Base-by-base conservation (phyloP, 92 coral and sea anemone genomes). In the Porites lobata region DNA sequence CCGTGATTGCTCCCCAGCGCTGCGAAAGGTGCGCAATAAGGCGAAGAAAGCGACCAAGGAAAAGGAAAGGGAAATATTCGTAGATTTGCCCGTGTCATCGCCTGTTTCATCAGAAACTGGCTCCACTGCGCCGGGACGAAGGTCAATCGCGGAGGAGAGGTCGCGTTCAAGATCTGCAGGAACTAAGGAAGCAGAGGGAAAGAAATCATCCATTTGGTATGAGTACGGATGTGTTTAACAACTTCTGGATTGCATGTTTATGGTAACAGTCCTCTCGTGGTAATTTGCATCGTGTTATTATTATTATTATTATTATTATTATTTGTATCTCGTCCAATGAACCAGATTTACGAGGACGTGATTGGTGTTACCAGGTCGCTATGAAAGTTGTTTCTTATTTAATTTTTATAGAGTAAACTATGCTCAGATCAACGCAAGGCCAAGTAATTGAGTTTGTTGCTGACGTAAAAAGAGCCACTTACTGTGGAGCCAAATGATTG, bases 181-280 rank as follows among this genome's bases (percentile, higher is more conserved):
- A 14, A 64, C 93, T 0, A 69, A 81, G 47, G 76, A 75, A 67
- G 89, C 83, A 6, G 90, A 87, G 9, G 89, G 81, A 15, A 94
- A 94, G 83, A 92, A 87, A 52, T 70, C 93, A 18, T 87, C 98
- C 1, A 86, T 94, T 57, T 95, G 98, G 98, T 91, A 91, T 76
- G 98, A 95, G 70, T 95, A 95, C 26, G 98, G 98, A 24, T 95
- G 98, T 73, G 98, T 95, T 21, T 95, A 69, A 85, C 65, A 22
- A 59, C 6, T 11, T 10, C 61, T 19, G 56, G 19, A 32, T 17
- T 7, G 9, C 43, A 32, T 6, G 38, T 29, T 19, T 17, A 47
- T 24, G 15, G 72, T 1, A 8, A 62, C 65, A 62, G 20, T 62
- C 8, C 66, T 9, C 9, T 20, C n/a, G 19, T 62, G n/a, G 20